Conservation (phyloP, 1,140 invertebrate genomes). For the Atta cephalotes region DNA sequence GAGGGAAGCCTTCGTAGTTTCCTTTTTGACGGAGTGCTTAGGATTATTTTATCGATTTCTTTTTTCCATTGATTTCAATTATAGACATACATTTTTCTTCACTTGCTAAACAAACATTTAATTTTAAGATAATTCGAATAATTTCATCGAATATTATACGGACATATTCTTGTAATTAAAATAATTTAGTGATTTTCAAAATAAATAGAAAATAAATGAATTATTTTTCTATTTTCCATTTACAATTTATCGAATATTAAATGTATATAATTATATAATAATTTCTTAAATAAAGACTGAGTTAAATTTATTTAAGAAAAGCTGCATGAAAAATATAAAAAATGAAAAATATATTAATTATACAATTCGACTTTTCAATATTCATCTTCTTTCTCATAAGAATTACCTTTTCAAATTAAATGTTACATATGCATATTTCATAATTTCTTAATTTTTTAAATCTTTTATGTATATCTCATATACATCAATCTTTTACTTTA, state of each 20-base stretch:
- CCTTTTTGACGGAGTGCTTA: background rate
- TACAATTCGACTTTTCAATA: background rate
- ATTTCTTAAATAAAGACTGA: background rate
- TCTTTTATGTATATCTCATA: background rate
- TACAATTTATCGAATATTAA: background rate
- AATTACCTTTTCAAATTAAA: background rate
- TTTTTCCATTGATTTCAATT: constrained; percentile 22
- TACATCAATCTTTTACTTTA: background rate
- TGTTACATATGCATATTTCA: background rate
- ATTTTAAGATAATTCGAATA: background rate
- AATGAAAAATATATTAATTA: constrained; percentile 10
- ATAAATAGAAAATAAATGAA: background rate
- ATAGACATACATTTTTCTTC: background rate
- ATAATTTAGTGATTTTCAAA: background rate
- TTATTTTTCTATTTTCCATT: background rate
- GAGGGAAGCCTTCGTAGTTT: constrained; percentile 23
- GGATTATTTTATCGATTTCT: constrained; percentile 3
- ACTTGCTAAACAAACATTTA: background rate
- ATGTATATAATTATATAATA: background rate
- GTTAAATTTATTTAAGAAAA: background rate
- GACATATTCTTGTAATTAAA: background rate
- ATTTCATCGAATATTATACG: background rate
- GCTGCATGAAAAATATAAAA: background rate
- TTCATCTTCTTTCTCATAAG: background rate
- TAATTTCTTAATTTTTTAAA: background rate